These are phyloP conservation scores for Notodonta ziczac DNA, from an alignment of 2,888 invertebrate genomes.

Conservation along the genomic window DNA sequence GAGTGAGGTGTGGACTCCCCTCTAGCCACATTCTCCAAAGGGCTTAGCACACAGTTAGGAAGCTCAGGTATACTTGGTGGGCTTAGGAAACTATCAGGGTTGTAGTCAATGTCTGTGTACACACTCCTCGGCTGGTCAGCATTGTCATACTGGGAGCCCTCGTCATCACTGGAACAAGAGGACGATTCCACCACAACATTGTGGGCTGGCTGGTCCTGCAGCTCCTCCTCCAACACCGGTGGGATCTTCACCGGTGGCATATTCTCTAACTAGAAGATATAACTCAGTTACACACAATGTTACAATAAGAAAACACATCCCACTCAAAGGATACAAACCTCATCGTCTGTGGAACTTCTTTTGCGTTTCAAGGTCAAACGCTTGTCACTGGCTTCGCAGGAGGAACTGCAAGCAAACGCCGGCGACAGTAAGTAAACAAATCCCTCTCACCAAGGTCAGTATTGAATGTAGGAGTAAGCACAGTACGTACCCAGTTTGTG, in stretches of 20 bases:
- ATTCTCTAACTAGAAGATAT: conserved; percentile 70
- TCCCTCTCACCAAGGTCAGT: conserved; percentile 61
- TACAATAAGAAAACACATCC: conserved; percentile 16
- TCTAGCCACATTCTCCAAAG: conserved; percentile 79
- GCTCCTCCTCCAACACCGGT: conserved; percentile 57
- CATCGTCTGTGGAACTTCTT: conserved; percentile 76
- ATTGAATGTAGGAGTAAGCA: conserved; percentile 43
- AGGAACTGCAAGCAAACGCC: conserved; percentile 63
- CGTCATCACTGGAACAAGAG: conserved; percentile 76
- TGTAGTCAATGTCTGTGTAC: conserved; percentile 75
- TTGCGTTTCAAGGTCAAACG: conserved; percentile 73
- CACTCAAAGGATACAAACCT: conserved; percentile 58
- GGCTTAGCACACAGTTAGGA: conserved; percentile 74
- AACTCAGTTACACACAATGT: conserved; percentile 14
- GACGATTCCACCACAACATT: conserved; percentile 77
- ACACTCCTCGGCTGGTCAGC: conserved; percentile 69
- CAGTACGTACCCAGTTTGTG: conserved; percentile 76
- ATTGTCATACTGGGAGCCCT: conserved; percentile 59
- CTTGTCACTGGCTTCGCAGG: conserved; percentile 69
- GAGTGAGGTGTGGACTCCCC: conserved; percentile 79
- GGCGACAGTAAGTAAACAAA: conserved; percentile 63
- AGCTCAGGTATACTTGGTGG: conserved; percentile 77
- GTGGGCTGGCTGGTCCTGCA: conserved; percentile 63
- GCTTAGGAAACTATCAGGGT: conserved; percentile 78
- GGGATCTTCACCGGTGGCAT: conserved; percentile 73